A percentile compares a stretch with the other conserved stretches of the same genome.
phyloP scores from a whole-genome alignment of 1,140 invertebrate species.

The Ladona fulva region DNA sequence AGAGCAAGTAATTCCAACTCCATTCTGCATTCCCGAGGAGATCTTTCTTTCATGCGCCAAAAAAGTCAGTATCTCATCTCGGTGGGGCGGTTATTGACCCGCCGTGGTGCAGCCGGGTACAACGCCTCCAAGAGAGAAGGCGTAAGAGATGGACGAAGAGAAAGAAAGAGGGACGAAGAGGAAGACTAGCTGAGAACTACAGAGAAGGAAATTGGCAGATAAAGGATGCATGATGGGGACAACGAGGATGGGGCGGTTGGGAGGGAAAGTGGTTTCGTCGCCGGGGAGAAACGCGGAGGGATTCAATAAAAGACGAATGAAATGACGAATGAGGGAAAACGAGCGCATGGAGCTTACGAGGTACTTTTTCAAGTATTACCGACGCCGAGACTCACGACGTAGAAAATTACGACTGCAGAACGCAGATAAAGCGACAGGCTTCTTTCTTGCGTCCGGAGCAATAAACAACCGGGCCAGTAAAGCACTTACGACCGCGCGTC shows the following conservation, averaged over 20 bases:
- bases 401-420: neutral
- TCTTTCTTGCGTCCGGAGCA: neutral
- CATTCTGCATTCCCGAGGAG: neutral
- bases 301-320: slow-evolving; percentile 12
- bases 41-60: neutral
- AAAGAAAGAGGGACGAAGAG: neutral
- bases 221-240: neutral
- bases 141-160: neutral
- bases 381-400: neutral
- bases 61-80: neutral
- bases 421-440: slow-evolving; percentile 12
- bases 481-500: too few species aligned
- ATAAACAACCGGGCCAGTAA: neutral
- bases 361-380: neutral
- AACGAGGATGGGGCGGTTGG: neutral
- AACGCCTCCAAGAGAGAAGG: neutral
- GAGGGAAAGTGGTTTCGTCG: slow-evolving; percentile 1
- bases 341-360: neutral
- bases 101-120: neutral
- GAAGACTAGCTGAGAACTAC: neutral
- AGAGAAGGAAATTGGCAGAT: neutral
- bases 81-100: neutral
- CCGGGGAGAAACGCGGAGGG: neutral
- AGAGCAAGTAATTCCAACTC: neutral
- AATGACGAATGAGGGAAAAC: neutral